Conservation (phyloP, 2,888 invertebrate genomes). For the Hypolimnas misippus region DNA sequence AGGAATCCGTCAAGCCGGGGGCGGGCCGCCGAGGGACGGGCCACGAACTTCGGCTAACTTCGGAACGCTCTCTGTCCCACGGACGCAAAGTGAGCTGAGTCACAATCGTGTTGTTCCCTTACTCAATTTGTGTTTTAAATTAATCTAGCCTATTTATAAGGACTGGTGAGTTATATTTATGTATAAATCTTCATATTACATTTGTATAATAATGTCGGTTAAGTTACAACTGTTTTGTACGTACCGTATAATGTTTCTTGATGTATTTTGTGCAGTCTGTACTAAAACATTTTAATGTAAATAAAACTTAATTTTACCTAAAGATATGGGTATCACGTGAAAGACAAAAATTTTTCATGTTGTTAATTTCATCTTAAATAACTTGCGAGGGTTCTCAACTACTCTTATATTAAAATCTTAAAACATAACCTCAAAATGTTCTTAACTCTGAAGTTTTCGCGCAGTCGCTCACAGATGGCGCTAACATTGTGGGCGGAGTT, state of each 20-base stretch:
- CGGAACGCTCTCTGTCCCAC: slow-evolving; percentile 58
- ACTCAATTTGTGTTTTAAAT: slow-evolving; percentile 37
- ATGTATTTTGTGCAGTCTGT: slow-evolving; percentile 45
- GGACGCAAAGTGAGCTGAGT: slow-evolving; percentile 69
- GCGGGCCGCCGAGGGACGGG: slow-evolving; percentile 63
- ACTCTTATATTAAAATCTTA: slow-evolving; percentile 25
- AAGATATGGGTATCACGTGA: slow-evolving; percentile 23
- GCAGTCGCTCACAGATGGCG: slow-evolving; percentile 57
- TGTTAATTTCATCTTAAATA: neutral
- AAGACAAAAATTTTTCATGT: slow-evolving; percentile 16
- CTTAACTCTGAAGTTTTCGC: slow-evolving; percentile 43
- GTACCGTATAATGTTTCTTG: slow-evolving; percentile 18
- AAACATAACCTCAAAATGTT: slow-evolving; percentile 62
- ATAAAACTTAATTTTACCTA: slow-evolving; percentile 4
- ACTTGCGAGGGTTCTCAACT: neutral
- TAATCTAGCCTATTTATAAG: slow-evolving; percentile 26
- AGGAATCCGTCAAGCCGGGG: slow-evolving; percentile 60
- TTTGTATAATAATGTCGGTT: neutral
- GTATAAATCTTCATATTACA: slow-evolving; percentile 32
- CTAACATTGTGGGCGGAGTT: slow-evolving; percentile 56
- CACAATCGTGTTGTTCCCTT: slow-evolving; percentile 53
- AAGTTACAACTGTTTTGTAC: neutral
- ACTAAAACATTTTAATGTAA: slow-evolving; percentile 20
- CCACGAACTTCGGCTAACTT: slow-evolving; percentile 64
- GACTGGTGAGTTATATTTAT: slow-evolving; percentile 58